These are phyloP conservation scores for Eulemur macaco DNA, from an alignment of 2,113 vertebrate species.

Conservation along the genomic window DNA sequence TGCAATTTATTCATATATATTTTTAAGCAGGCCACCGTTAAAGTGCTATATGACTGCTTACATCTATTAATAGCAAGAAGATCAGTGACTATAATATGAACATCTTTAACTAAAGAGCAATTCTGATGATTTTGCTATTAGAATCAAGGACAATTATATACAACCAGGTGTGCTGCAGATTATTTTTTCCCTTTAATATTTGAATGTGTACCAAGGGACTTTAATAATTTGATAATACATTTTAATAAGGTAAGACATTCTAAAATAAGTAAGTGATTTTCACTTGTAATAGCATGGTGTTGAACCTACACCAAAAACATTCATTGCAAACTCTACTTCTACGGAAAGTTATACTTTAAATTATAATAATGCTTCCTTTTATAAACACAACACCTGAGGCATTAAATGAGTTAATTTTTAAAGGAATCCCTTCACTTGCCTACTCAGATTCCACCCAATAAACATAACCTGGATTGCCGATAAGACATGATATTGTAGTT, in stretches of 20 bases:
- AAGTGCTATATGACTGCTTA: not conserved
- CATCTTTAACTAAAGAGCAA: conserved; percentile 56
- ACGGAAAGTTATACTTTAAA: conserved; percentile 34
- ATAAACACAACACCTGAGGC: not conserved
- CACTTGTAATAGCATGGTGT: not conserved
- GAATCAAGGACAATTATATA: conserved; percentile 70
- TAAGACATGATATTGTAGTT: not conserved
- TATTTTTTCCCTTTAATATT: conserved; percentile 62
- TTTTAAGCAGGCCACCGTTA: conserved; percentile 6
- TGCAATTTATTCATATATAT: not conserved
- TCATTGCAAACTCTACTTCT: conserved; percentile 33
- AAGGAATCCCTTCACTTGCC: not conserved
- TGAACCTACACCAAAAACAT: conserved; percentile 9
- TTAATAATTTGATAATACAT: conserved; percentile 48
- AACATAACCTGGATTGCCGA: not conserved
- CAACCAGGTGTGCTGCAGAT: conserved; percentile 60
- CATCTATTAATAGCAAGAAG: conserved; percentile 52
- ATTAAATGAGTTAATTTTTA: conserved; percentile 41
- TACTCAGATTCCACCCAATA: not conserved
- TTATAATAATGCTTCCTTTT: not conserved
- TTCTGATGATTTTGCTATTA: conserved; percentile 61
- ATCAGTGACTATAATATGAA: conserved; percentile 53
- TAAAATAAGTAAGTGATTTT: conserved; percentile 71
- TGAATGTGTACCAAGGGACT: conserved; percentile 37
- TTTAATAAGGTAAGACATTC: conserved; percentile 55